Percentiles rank a stretch among this genome's conserved stretches.
Evolutionary conservation across 2,113 vertebrate species (phyloP).

Genomic region (Epinephelus fuscoguttatus): DNA sequence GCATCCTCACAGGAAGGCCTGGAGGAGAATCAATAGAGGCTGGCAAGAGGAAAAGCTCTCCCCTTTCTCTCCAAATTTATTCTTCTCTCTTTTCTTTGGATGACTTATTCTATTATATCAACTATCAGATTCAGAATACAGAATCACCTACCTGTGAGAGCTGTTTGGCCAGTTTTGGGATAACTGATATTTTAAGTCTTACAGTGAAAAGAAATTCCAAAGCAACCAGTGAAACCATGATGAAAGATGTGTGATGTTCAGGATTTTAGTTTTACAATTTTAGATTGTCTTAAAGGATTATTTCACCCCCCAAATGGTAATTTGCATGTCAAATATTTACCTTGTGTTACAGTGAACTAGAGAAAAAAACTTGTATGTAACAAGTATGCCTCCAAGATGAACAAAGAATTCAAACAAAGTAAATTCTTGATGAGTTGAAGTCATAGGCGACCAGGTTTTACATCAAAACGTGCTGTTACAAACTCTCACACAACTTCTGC

Average conservation of each 20-base stretch:
- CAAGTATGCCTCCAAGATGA: too few relatives aligned
- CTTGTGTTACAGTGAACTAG: too few relatives aligned
- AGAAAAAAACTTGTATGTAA: too few relatives aligned
- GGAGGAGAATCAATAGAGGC: constrained; percentile 64
- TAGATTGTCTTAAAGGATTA: too few relatives aligned
- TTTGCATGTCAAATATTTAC: too few relatives aligned
- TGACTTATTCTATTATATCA: constrained; percentile 37
- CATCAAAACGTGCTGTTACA: too few relatives aligned
- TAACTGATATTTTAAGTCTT: neutral
- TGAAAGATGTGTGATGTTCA: neutral
- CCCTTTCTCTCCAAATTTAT: constrained; percentile 27
- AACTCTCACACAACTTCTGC: too few relatives aligned
- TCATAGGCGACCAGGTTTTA: too few relatives aligned
- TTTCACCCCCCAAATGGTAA: too few relatives aligned
- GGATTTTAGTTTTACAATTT: too few relatives aligned
- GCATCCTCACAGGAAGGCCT: constrained; percentile 48
- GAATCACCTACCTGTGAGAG: neutral
- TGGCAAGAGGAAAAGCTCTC: constrained; percentile 50
- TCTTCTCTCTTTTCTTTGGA: constrained; percentile 31
- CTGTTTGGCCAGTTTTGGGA: neutral
- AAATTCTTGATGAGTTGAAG: too few relatives aligned
- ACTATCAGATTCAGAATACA: constrained; percentile 7
- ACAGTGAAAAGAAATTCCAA: neutral
- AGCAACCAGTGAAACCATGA: neutral
- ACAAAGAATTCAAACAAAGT: too few relatives aligned